Percentiles rank a stretch among this genome's conserved stretches.
These are phyloP conservation scores for Tinea pellionella DNA, from an alignment of 2,888 invertebrate species.

Conservation along the genomic window DNA sequence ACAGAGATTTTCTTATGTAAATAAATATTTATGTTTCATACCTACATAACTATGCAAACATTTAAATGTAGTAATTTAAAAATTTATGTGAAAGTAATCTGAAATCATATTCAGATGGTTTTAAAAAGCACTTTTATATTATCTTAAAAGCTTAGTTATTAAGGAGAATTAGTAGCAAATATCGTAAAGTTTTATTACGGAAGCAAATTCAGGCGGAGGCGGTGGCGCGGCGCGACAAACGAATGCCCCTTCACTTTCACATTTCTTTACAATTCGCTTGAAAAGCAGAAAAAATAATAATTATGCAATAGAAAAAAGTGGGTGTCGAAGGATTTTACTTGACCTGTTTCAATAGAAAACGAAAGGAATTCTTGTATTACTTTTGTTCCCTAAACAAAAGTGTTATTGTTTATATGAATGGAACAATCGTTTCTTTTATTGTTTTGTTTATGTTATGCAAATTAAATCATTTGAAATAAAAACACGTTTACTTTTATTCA, in stretches of 20 bases:
- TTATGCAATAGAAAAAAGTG: slow-evolving; percentile 25
- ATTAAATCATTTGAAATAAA: slow-evolving; percentile 2
- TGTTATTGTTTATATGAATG: slow-evolving; percentile 19
- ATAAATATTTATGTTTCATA: too few species aligned
- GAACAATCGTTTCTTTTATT: slow-evolving; percentile 1
- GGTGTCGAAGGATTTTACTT: slow-evolving; percentile 17
- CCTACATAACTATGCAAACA: too few species aligned
- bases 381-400: slow-evolving; percentile 42
- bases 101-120: neutral
- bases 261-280: slow-evolving; percentile 29
- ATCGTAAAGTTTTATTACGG: slow-evolving; percentile 32
- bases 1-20: too few species aligned
- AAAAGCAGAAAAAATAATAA: slow-evolving; percentile 15
- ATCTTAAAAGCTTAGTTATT: neutral
- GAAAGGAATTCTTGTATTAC: slow-evolving; percentile 42
- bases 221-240: neutral
- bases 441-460: slow-evolving; percentile 10
- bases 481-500: neutral
- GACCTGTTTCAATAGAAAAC: slow-evolving; percentile 17
- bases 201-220: slow-evolving; percentile 13
- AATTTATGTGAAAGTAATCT: neutral
- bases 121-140: neutral
- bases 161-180: slow-evolving; percentile 28
- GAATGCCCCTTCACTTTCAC: slow-evolving; percentile 38
- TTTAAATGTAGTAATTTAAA: neutral